Conservation (phyloP, 2,113 vertebrate genomes). For the Carassius gibelio region DNA sequence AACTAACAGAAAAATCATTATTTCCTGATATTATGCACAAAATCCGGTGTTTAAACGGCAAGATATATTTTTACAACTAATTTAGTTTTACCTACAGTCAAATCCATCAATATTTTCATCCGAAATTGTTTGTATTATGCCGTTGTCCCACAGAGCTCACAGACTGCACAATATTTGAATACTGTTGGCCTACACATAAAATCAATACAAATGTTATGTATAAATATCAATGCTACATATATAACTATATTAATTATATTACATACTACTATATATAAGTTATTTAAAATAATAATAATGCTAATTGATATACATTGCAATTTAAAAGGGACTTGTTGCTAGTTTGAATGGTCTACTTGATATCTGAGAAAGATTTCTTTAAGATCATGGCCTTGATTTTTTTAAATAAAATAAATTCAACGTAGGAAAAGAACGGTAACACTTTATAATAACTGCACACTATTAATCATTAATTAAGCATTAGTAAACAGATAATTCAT, state of each 20-base stretch:
- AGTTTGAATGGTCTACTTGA: background rate
- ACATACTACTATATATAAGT: background rate
- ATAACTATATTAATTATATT: too few relatives aligned
- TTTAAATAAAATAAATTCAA: too few relatives aligned
- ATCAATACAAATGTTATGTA: background rate
- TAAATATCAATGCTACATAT: too few relatives aligned
- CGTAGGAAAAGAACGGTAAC: too few relatives aligned
- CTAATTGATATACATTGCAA: background rate
- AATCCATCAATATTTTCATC: background rate
- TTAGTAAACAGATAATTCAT: too few relatives aligned
- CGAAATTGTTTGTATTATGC: background rate
- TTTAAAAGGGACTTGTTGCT: background rate
- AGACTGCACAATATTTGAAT: background rate
- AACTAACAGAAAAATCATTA: slow-evolving; percentile 18
- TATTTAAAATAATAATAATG: background rate
- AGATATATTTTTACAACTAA: background rate
- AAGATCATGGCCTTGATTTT: background rate
- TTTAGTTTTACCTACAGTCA: background rate
- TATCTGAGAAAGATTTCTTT: background rate
- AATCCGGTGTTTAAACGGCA: background rate
- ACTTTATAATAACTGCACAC: too few relatives aligned
- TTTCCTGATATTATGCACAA: background rate
- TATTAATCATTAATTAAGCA: too few relatives aligned
- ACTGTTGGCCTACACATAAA: background rate
- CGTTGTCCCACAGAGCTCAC: background rate